A percentile compares a stretch with the other conserved stretches of the same genome.
phyloP scores from a whole-genome alignment of 2,113 vertebrate species.

The Bufo bufo region DNA sequence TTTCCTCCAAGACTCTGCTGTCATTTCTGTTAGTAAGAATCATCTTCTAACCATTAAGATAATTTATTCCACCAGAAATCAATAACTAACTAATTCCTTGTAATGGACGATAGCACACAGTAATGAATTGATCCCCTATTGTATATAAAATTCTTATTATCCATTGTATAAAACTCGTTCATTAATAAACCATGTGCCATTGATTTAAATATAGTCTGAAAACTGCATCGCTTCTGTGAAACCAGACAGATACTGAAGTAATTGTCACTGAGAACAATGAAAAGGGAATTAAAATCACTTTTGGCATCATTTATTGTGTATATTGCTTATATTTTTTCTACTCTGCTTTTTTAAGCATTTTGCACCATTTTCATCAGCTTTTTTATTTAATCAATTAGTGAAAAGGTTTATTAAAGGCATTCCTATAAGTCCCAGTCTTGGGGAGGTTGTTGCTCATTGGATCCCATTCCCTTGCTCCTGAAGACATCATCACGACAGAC shows the following conservation, averaged over 20 bases:
- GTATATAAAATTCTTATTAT: slow-evolving; percentile 52
- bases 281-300: background rate
- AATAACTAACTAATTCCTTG: slow-evolving; percentile 52
- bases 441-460: too few species aligned
- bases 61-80: slow-evolving; percentile 55
- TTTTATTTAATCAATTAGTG: background rate
- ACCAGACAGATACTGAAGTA: slow-evolving; percentile 28
- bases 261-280: slow-evolving; percentile 26
- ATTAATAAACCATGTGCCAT: slow-evolving; percentile 52
- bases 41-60: slow-evolving; percentile 52
- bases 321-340: background rate
- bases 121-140: slow-evolving; percentile 56
- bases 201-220: slow-evolving; percentile 51
- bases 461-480: background rate
- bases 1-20: background rate
- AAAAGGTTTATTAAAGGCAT: background rate
- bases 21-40: slow-evolving; percentile 55
- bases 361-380: background rate
- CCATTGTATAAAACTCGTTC: slow-evolving; percentile 39
- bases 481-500: background rate
- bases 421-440: background rate
- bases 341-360: background rate
- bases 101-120: slow-evolving; percentile 52
- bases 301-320: background rate
- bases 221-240: background rate